Base-by-base conservation (phyloP, 1,140 invertebrate species). In the Argopecten irradians region DNA sequence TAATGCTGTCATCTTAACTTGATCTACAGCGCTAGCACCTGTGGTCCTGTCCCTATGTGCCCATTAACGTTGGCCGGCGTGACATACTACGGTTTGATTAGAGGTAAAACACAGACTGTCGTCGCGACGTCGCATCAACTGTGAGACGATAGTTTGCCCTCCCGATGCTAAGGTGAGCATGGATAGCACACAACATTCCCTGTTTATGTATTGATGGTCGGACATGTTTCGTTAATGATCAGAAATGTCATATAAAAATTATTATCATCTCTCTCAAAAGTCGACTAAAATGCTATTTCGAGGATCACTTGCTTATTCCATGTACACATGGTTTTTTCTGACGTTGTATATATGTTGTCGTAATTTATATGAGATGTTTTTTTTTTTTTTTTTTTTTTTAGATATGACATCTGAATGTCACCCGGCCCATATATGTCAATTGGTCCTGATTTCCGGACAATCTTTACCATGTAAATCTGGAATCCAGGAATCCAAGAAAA, bases 51-150 rank as follows among this genome's bases (percentile, higher is more conserved):
- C 55, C 55, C 55, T n/a, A n/a, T 71, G 55, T 71, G 22, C 1
- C 55, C 55, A 28, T 71, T 28, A 71, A 71, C 55, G 55, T 71
- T 71, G 28, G 55, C 55, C 55, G n/a, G n/a, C n/a, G 55, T 71
- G 55, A 71, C 55, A 71, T 71, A 22, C 55, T n/a, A n/a, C 55
- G 55, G 55, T 71, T 71, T 71, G 55, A 71, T 71, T 71, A 28
- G 55, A 16, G 28, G 55, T 71, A 71, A 71, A 71, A 71, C n/a
- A 71, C 55, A 71, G 55, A 71, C 55, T 71, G n/a, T n/a, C 55
- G 55, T 71, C 55, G 55, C 55, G 55, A 71, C 55, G 55, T 71
- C 55, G n/a, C 22, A 71, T 71, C 55, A 71, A 71, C 1, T 28
- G 16, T 28, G 55, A n/a, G 55, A 71, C 55, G 55, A 8, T n/a